A percentile compares a stretch with the other conserved stretches of the same genome.
These are phyloP conservation scores for Brachirus orientalis DNA, from an alignment of 2,113 vertebrate species.

Conservation along the genomic window DNA sequence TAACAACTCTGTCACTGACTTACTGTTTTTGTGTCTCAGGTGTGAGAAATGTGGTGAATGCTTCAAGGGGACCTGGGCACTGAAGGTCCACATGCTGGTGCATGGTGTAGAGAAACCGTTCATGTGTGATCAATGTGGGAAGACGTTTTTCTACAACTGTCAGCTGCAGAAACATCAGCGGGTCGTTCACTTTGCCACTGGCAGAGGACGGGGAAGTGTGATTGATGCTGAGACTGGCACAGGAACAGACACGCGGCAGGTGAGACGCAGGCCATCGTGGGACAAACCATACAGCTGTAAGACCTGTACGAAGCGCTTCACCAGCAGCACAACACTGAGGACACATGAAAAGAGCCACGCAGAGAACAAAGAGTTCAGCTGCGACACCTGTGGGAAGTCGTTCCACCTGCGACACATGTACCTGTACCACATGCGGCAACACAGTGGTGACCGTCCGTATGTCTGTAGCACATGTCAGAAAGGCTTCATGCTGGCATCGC, in stretches of 20 bases:
- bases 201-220: neutral
- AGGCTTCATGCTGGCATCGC: constrained; percentile 65
- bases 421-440: constrained; percentile 64
- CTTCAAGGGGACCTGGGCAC: constrained; percentile 69
- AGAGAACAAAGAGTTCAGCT: constrained; percentile 65
- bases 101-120: constrained; percentile 71
- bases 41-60: constrained; percentile 65
- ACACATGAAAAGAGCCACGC: constrained; percentile 69
- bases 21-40: constrained; percentile 28
- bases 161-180: constrained; percentile 76
- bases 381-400: constrained; percentile 57
- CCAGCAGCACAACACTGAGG: constrained; percentile 54
- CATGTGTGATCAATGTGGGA: constrained; percentile 74
- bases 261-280: fast-evolving
- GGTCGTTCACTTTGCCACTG: constrained; percentile 50
- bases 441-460: constrained; percentile 62
- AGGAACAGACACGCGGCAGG: fast-evolving
- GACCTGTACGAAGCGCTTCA: constrained; percentile 62
- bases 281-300: constrained; percentile 58
- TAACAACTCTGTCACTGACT: neutral
- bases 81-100: constrained; percentile 74
- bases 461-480: constrained; percentile 80
- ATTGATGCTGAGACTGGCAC: too few species aligned
- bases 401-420: constrained; percentile 70
- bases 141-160: constrained; percentile 77